Percentiles rank a stretch among this genome's conserved stretches.
These are phyloP conservation scores for Sylvia borin DNA, from an alignment of 2,797 vertebrate species.

Conservation along the genomic window DNA sequence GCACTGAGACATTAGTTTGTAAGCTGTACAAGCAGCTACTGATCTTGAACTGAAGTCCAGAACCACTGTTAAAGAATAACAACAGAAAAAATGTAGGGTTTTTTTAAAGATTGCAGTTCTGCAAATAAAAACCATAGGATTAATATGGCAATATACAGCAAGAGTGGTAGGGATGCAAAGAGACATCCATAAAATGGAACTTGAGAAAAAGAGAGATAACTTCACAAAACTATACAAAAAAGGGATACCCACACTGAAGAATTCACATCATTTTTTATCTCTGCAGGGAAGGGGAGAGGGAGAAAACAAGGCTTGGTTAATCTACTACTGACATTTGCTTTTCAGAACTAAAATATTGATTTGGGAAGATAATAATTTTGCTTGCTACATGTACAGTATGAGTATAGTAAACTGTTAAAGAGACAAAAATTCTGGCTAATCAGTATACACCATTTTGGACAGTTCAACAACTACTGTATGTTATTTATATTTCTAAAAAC, in stretches of 20 bases:
- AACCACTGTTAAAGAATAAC: not conserved
- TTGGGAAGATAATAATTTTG: not conserved
- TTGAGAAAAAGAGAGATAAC: not conserved
- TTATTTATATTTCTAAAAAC: slow-evolving; percentile 23
- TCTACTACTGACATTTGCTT: not conserved
- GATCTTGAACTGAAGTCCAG: not conserved
- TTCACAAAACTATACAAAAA: not conserved
- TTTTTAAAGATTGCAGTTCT: not conserved
- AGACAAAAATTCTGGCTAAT: slow-evolving; percentile 2
- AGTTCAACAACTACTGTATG: slow-evolving; percentile 5
- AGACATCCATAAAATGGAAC: not conserved
- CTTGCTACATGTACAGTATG: not conserved
- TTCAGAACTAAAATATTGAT: not conserved
- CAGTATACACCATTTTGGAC: not conserved
- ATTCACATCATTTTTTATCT: not conserved
- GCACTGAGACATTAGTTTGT: not conserved
- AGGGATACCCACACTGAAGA: not conserved
- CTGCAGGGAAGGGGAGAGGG: not conserved
- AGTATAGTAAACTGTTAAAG: not conserved
- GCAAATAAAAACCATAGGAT: not conserved
- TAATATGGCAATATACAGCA: not conserved
- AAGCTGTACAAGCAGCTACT: not conserved
- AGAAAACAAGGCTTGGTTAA: not conserved
- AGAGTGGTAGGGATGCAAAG: not conserved
- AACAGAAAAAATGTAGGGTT: not conserved